phyloP scores from a whole-genome alignment of 2,888 invertebrate genomes.

The Lochmaea capreae region DNA sequence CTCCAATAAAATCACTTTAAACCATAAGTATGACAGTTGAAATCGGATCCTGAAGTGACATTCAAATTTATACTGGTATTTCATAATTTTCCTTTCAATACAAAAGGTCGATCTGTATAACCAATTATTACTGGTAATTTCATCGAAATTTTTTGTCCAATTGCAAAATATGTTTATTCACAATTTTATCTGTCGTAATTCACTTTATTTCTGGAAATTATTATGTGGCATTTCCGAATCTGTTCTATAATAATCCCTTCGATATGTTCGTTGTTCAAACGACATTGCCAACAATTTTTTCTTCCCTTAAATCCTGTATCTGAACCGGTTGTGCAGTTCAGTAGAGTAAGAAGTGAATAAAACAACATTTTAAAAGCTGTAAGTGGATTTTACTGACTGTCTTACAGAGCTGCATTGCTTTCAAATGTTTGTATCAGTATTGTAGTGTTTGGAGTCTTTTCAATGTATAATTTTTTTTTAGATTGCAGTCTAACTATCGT shows the following conservation, averaged over 20 bases:
- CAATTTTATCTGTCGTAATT: too few species aligned
- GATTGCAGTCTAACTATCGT: conserved; percentile 21
- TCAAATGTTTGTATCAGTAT: neutral
- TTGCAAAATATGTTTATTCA: neutral
- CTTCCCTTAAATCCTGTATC: too few species aligned
- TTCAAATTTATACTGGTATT: too few species aligned
- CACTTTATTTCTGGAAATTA: too few species aligned
- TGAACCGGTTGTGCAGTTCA: neutral
- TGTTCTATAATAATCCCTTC: too few species aligned
- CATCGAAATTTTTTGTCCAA: too few species aligned
- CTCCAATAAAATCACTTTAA: neutral
- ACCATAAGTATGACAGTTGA: neutral
- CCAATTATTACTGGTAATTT: neutral
- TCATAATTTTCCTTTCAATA: neutral
- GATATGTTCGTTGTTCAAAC: too few species aligned
- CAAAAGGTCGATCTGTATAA: neutral
- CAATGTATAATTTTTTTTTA: neutral
- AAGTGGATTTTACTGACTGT: neutral
- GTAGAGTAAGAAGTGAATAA: neutral
- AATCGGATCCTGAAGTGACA: neutral
- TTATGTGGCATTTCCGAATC: too few species aligned
- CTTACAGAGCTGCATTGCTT: neutral
- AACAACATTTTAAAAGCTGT: neutral
- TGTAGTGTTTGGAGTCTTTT: neutral
- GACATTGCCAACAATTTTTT: too few species aligned